phyloP scores from a whole-genome alignment of 2,888 invertebrate species.

The Amitus sp. region DNA sequence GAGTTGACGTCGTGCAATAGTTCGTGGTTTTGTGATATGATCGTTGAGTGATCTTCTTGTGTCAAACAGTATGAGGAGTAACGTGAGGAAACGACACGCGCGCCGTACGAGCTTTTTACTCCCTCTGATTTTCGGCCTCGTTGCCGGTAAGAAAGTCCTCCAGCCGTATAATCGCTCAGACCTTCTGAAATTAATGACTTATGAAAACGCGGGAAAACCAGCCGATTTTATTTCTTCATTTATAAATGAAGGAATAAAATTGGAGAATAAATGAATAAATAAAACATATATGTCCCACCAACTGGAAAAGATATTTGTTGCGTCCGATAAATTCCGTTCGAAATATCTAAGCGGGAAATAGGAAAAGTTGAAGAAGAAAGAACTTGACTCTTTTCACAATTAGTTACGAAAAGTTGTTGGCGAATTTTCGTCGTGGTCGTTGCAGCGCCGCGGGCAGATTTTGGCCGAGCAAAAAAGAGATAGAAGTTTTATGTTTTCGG shows the following conservation, averaged over 20 bases:
- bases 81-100: conserved; percentile 49
- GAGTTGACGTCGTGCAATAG: conserved; percentile 25
- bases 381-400: background rate
- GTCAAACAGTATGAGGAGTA: conserved; percentile 50
- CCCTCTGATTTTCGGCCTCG: conserved; percentile 52
- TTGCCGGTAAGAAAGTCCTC: conserved; percentile 54
- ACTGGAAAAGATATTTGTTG: background rate
- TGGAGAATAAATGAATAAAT: background rate
- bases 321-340: background rate
- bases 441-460: background rate
- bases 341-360: conserved; percentile 4
- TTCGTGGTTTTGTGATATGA: conserved; percentile 48
- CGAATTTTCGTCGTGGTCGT: too few species aligned
- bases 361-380: conserved; percentile 1
- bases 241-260: too few species aligned
- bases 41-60: conserved; percentile 39
- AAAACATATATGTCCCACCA: too few species aligned
- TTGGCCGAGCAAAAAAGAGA: background rate
- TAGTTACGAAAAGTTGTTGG: background rate
- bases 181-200: too few species aligned
- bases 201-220: background rate
- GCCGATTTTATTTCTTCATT: too few species aligned
- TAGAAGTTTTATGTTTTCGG: background rate
- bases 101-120: conserved; percentile 48
- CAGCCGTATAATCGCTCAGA: background rate